Evolutionary conservation across 2,113 vertebrate genomes (phyloP).

Genomic region (Daubentonia madagascariensis): DNA sequence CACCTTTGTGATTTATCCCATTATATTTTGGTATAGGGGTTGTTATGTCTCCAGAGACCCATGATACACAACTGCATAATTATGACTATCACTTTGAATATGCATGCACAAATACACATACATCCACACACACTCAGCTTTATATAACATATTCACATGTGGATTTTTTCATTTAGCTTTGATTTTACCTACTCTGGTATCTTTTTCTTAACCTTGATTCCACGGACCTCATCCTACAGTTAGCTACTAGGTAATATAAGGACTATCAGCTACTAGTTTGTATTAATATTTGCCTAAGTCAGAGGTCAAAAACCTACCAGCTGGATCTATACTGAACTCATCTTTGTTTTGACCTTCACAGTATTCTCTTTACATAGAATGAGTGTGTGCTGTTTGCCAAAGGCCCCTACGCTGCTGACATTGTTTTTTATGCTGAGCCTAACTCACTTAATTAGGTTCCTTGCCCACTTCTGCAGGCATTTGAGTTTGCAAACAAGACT

Average conservation of each 20-base stretch:
- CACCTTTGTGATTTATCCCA: background rate
- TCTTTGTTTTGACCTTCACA: background rate
- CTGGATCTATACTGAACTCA: background rate
- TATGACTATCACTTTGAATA: background rate
- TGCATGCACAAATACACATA: fast-evolving
- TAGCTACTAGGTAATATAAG: background rate
- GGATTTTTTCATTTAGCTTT: background rate
- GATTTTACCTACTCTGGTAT: background rate
- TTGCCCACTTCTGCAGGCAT: background rate
- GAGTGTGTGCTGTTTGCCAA: background rate
- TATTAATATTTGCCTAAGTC: background rate
- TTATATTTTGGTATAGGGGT: background rate
- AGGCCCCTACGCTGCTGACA: background rate
- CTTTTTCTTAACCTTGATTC: background rate
- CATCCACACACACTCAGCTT: background rate
- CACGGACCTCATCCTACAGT: background rate
- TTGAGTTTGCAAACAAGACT: background rate
- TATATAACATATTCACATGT: background rate
- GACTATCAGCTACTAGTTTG: background rate
- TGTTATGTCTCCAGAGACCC: background rate
- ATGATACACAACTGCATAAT: background rate
- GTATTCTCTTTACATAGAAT: background rate
- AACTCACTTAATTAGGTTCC: background rate
- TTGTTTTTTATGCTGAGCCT: background rate
- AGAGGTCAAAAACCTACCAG: background rate